These are phyloP conservation scores for Nycticorax nycticorax DNA, from an alignment of 2,113 vertebrate species.

Conservation along the genomic window DNA sequence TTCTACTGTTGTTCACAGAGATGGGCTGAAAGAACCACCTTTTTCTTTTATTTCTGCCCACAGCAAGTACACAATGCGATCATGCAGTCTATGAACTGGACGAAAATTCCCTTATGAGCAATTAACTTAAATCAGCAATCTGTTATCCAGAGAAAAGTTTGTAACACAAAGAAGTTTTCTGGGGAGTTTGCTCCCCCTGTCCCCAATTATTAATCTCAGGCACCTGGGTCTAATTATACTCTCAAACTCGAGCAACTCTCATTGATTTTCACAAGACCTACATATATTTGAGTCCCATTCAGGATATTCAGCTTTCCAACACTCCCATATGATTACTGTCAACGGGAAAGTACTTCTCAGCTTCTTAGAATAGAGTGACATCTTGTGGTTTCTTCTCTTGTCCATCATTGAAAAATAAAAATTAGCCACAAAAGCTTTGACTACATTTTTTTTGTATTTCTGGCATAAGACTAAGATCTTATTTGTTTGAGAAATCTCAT, in stretches of 20 bases:
- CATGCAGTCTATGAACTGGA: background rate
- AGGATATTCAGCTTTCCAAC: background rate
- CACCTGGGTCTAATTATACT: background rate
- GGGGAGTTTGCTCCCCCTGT: rapidly evolving
- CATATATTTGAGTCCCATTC: rapidly evolving
- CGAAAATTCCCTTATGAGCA: background rate
- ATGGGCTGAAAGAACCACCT: background rate
- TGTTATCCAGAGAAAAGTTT: background rate
- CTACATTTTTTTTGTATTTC: background rate
- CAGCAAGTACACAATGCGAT: background rate
- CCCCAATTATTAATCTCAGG: background rate
- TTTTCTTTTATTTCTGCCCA: background rate
- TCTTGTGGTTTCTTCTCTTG: conserved; percentile 71
- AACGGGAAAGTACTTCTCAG: background rate
- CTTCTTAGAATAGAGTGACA: conserved; percentile 73
- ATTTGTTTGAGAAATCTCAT: background rate
- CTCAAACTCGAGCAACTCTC: background rate
- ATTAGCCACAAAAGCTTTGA: background rate
- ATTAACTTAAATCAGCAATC: background rate
- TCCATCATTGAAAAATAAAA: background rate
- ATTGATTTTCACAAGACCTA: background rate
- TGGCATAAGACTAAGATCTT: background rate
- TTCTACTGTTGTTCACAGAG: background rate
- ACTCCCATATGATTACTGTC: background rate
- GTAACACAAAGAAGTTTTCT: background rate